Evolutionary conservation across 1,140 invertebrate genomes (phyloP).

Genomic region (Phthorimaea operculella): DNA sequence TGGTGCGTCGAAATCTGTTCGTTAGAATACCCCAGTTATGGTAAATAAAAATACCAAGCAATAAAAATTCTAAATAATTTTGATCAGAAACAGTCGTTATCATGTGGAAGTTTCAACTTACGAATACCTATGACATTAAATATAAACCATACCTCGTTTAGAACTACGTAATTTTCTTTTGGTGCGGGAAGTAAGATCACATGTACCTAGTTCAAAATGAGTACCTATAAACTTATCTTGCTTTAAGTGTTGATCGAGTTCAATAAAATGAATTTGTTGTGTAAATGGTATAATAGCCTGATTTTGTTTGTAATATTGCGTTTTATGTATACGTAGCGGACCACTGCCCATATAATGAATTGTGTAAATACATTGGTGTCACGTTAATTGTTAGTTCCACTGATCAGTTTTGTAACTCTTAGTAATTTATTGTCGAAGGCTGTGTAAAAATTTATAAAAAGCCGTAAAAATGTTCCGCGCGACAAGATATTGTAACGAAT

Average conservation of each 20-base stretch:
- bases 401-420: conserved; percentile 63
- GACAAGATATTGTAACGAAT: conserved; percentile 42
- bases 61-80: too few relatives aligned
- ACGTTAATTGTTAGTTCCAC: conserved; percentile 53
- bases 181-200: too few relatives aligned
- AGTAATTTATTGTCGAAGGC: conserved; percentile 63
- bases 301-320: background rate
- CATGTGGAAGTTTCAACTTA: too few relatives aligned
- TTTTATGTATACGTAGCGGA: conserved; percentile 13
- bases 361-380: conserved; percentile 62
- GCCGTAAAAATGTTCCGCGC: conserved; percentile 48
- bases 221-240: background rate
- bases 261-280: background rate
- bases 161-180: too few relatives aligned
- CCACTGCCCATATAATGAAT: conserved; percentile 41
- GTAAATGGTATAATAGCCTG: background rate
- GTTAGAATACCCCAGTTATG: too few relatives aligned
- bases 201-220: too few relatives aligned
- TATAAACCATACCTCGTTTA: too few relatives aligned
- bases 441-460: conserved; percentile 61
- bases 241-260: conserved; percentile 1
- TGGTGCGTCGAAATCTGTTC: too few relatives aligned
- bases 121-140: too few relatives aligned
- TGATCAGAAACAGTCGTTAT: too few relatives aligned
- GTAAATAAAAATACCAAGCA: too few relatives aligned